Conservation (phyloP, 2,797 vertebrate genomes). For the Manis crassicaudata region DNA sequence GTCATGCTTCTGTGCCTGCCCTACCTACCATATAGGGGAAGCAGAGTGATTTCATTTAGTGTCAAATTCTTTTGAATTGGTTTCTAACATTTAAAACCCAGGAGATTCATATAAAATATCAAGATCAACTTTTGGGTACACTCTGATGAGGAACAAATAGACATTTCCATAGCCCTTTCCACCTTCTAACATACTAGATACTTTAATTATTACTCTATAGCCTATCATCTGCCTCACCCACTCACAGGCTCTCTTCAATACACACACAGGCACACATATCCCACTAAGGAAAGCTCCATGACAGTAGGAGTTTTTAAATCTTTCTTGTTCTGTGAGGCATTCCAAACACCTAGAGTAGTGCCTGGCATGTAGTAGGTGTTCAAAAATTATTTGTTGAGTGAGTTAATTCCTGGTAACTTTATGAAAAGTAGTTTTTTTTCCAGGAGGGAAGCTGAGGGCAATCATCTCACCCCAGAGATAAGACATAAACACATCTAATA, state of each 20-base stretch:
- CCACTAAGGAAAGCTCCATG: neutral
- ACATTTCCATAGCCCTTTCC: neutral
- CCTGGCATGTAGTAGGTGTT: neutral
- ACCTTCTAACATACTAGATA: neutral
- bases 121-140: neutral
- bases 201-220: neutral
- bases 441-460: constrained; percentile 43
- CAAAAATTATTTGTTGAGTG: neutral
- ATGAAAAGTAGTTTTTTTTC: neutral
- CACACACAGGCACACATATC: neutral
- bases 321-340: neutral
- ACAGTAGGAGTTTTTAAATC: neutral
- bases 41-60: neutral
- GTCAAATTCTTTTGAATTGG: neutral
- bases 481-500: neutral
- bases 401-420: neutral
- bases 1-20: neutral
- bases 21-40: neutral
- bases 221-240: neutral
- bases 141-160: neutral
- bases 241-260: neutral
- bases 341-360: neutral
- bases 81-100: constrained; percentile 25
- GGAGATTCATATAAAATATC: neutral
- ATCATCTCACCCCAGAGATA: neutral